Conservation (phyloP, 2,113 vertebrate genomes). For the Triplophysa dalaica region DNA sequence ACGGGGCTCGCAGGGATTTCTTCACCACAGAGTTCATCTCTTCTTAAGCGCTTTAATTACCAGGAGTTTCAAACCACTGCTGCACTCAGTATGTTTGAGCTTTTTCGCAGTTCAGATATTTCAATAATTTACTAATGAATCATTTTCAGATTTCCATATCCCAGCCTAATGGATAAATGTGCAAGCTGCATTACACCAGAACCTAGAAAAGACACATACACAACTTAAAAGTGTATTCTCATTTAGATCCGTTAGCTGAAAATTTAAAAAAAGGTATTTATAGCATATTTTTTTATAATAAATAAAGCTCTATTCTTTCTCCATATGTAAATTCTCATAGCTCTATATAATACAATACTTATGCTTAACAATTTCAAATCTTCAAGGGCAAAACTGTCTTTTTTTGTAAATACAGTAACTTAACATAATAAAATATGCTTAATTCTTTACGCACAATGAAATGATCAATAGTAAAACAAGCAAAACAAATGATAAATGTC, state of each 20-base stretch:
- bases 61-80: neutral
- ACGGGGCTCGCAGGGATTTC: conserved; percentile 62
- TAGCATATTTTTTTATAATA: no score
- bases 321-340: no score
- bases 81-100: neutral
- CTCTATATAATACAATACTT: no score
- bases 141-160: neutral
- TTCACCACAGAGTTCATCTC: conserved; percentile 62
- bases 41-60: neutral
- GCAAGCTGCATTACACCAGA: neutral
- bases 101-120: neutral
- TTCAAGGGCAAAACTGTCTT: no score
- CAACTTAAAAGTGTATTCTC: no score
- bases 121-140: neutral
- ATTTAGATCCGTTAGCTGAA: no score
- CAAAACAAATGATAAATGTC: neutral
- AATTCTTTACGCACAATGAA: no score
- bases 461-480: neutral
- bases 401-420: no score
- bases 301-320: no score
- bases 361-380: no score
- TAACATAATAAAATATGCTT: no score
- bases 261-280: no score
- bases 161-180: neutral
- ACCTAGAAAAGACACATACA: neutral